Base-by-base conservation (phyloP, 1,140 invertebrate species). In the Gerris buenoi region DNA sequence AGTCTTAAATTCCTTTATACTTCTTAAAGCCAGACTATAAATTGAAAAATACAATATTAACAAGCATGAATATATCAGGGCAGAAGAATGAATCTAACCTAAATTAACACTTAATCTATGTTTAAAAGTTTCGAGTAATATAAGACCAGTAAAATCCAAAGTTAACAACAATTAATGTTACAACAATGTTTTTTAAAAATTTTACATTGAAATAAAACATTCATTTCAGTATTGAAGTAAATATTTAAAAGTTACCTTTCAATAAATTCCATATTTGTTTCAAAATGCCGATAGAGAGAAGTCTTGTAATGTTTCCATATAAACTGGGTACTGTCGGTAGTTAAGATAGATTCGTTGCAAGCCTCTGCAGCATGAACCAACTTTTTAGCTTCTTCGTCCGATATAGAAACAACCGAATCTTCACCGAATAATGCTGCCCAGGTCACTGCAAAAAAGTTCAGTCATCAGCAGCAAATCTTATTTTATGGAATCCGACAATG, bases 241-340 rank as follows among this genome's bases (percentile, higher is more conserved):
- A n/a, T n/a, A n/a, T n/a, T n/a, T n/a, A n/a, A n/a, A n/a, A n/a
- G n/a, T 77, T 80, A 91, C 89, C 82, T 81, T 80, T 90, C 89
- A 77, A 94, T 86, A 70, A 82, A 87, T 61, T 81, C 75, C 70
- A 91, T 88, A 27, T 88, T 83, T 67, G 81, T 78, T 13, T 79
- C 80, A 1, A 94, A 76, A 77, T 84, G 86, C 67, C 79, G 84
- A 72, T 90, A 94, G 2, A 86, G 73, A 0, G 87, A 85, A 0
- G 90, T 93, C 33, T 86, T 79, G 67, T 89, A 83, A 69, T 80
- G 81, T 65, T 79, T 80, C 89, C 89, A 93, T 1, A 92, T 73
- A 25, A 68, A 83, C 13, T 85, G 77, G 10, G 87, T 86, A 74
- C 89, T 88, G 73, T 95, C 92, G 0, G 90, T 84, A 72, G 81